Evolutionary conservation across 2,113 vertebrate species (phyloP).

Genomic region (Anoplopoma fimbria): DNA sequence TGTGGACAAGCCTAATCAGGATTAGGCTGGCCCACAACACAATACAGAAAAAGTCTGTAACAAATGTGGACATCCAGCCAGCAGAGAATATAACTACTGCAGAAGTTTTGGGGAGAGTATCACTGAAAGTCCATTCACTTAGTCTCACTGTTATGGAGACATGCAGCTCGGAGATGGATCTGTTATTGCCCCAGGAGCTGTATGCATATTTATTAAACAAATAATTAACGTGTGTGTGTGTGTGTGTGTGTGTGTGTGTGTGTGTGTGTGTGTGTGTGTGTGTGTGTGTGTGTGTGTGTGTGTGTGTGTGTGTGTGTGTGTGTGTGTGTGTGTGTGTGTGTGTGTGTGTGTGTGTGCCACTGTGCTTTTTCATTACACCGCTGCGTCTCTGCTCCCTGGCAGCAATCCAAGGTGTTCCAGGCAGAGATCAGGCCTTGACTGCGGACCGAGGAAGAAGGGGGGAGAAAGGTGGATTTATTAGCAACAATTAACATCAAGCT

Average conservation of each 20-base stretch:
- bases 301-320: constrained; percentile 41
- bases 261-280: constrained; percentile 21
- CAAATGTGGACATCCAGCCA: constrained; percentile 32
- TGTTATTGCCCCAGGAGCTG: constrained; percentile 61
- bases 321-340: constrained; percentile 39
- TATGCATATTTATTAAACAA: constrained; percentile 80
- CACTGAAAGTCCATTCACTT: constrained; percentile 30
- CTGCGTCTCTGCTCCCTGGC: constrained; percentile 65
- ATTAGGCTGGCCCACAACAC: constrained; percentile 60
- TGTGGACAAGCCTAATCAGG: constrained; percentile 67
- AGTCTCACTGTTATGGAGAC: constrained; percentile 28
- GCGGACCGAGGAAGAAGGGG: neutral
- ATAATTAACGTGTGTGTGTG: constrained; percentile 71
- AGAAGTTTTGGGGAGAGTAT: constrained; percentile 49
- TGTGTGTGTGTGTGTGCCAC: constrained; percentile 26
- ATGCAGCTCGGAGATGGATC: constrained; percentile 37
- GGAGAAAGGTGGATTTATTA: constrained; percentile 71
- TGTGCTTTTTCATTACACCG: constrained; percentile 59
- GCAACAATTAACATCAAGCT: constrained; percentile 75
- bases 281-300: constrained; percentile 21
- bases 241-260: constrained; percentile 23
- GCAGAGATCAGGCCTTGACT: constrained; percentile 38
- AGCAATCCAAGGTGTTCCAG: constrained; percentile 61
- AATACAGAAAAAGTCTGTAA: constrained; percentile 32
- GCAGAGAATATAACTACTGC: constrained; percentile 38